Evolutionary conservation across 2,888 invertebrate genomes (phyloP).

Genomic region (Drosophila bunnanda): DNA sequence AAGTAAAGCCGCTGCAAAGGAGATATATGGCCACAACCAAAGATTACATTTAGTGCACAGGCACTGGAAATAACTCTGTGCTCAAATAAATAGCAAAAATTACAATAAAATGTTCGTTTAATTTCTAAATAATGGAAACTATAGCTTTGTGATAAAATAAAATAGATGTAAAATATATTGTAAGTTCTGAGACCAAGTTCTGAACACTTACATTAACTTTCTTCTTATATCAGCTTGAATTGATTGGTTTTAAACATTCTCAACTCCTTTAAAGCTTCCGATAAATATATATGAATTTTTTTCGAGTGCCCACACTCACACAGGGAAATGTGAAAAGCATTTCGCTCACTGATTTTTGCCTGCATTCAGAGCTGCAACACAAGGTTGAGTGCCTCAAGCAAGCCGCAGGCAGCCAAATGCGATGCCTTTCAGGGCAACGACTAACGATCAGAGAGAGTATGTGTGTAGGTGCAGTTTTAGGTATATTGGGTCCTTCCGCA

Average conservation of each 20-base stretch:
- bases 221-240: background rate
- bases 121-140: background rate
- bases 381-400: slow-evolving; percentile 61
- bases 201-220: background rate
- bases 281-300: background rate
- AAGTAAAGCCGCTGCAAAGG: slow-evolving; percentile 64
- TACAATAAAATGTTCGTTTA: background rate
- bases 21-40: slow-evolving; percentile 73
- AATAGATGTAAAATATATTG: background rate
- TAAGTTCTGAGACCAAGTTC: background rate
- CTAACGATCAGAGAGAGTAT: slow-evolving; percentile 23
- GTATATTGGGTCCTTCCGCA: slow-evolving; percentile 21
- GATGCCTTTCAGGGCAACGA: slow-evolving; percentile 62
- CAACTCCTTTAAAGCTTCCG: background rate
- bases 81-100: background rate
- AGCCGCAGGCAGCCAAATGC: slow-evolving; percentile 72
- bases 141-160: background rate
- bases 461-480: slow-evolving; percentile 8
- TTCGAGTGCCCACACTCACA: slow-evolving; percentile 31
- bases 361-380: slow-evolving; percentile 35
- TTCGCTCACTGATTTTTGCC: slow-evolving; percentile 65
- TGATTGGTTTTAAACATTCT: background rate
- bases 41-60: slow-evolving; percentile 65
- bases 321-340: slow-evolving; percentile 40
- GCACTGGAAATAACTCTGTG: background rate